Evolutionary conservation across 2,113 vertebrate species (phyloP), one percentile per base, ranked within the genome.

Genomic region (Ptilonorhynchus violaceus): DNA sequence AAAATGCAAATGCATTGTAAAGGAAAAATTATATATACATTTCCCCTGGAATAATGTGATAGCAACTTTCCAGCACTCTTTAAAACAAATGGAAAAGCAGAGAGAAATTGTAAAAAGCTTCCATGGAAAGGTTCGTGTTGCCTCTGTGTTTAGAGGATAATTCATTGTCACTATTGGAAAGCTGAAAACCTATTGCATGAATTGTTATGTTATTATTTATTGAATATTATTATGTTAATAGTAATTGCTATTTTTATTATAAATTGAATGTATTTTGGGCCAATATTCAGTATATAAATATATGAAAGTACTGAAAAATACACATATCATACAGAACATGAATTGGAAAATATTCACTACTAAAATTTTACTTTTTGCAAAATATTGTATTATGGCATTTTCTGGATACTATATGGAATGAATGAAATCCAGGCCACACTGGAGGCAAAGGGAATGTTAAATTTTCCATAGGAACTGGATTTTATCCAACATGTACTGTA

Each of bases 51-150:
- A 89, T 87, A 78, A 84, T 35, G 41, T 56, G 69, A 75, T 91
- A 74, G 37, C 52, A 86, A 86, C 25, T 91, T 97, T 84, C 92
- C 96, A 78, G 44, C 24, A 28, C 62, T 94, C 52, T 79, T 72
- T 73, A 62, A 89, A 96, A 90, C 55, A 87, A 69, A 31, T 72
- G 92, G 80, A 96, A 97, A 95, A 94, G 52, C 44, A 90, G 78
- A 85, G 31, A 82, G 56, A 70, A 86, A 70, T 44, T 81, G 73
- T 73, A 84, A 94, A 93, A 89, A 92, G 28, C 25, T 92, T 84
- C 41, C 2, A 4, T 50, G 37, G 86, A 94, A 93, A 80, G 55
- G 72, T 41, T 91, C 58, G 37, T 89, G 31, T 60, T 93, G 77
- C 62, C 37, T 52, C 10, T 79, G 49, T 44, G 53, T 76, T 95